phyloP scores from a whole-genome alignment of 2,888 invertebrate genomes.

The Zhuqinia jingwanae region DNA sequence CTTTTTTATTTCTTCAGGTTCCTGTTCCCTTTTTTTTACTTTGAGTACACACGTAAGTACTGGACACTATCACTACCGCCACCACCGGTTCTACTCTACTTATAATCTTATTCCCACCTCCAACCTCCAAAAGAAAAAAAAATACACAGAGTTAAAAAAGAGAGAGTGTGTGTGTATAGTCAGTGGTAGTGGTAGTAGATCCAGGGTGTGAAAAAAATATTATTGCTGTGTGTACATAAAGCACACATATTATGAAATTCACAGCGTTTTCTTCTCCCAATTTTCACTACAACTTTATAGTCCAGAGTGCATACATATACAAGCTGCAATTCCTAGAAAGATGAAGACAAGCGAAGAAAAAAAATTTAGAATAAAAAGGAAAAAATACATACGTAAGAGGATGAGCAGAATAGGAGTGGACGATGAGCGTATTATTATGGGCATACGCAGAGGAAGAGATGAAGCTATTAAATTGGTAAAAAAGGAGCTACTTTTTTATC shows the following conservation, averaged over 20 bases:
- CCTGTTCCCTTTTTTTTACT: slow-evolving; percentile 23
- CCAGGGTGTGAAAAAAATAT: slow-evolving; percentile 23
- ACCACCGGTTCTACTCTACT: neutral
- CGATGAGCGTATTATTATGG: neutral
- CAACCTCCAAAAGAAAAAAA: slow-evolving; percentile 30
- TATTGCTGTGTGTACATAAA: slow-evolving; percentile 5
- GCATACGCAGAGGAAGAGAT: neutral
- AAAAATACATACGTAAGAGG: slow-evolving; percentile 20
- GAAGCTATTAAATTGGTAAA: slow-evolving; percentile 36
- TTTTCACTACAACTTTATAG: slow-evolving; percentile 49
- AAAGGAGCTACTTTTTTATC: slow-evolving; percentile 41
- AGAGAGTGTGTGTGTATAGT: slow-evolving; percentile 1
- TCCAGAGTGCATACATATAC: neutral
- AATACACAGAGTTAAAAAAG: neutral
- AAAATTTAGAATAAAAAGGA: slow-evolving; percentile 4
- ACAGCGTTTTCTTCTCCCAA: neutral
- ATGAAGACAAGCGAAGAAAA: neutral
- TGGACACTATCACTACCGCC: neutral
- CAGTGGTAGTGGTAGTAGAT: neutral
- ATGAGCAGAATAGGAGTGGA: slow-evolving; percentile 25
- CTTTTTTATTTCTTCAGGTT: slow-evolving; percentile 34
- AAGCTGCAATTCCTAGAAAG: neutral
- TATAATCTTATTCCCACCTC: slow-evolving; percentile 47
- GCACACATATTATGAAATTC: slow-evolving; percentile 35
- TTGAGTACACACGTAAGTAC: neutral